These are phyloP conservation scores for Dasyprocta punctata DNA, from an alignment of 2,113 vertebrate genomes.

Conservation along the genomic window DNA sequence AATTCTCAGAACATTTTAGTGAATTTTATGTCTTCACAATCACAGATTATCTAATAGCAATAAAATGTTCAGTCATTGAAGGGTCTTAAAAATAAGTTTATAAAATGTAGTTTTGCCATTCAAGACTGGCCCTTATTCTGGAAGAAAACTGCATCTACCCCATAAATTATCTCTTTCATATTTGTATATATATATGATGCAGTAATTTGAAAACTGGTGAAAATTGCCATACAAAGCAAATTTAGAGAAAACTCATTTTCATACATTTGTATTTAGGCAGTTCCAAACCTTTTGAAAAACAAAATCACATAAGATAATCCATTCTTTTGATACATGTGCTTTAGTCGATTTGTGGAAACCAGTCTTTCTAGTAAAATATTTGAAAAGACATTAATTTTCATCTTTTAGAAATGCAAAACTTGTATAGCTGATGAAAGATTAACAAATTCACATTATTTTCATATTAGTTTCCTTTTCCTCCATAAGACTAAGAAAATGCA, in stretches of 20 bases:
- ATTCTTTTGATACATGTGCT: neutral
- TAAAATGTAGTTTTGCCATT: slow-evolving; percentile 20
- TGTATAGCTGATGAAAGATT: neutral
- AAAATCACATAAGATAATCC: slow-evolving; percentile 1
- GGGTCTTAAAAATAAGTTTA: neutral
- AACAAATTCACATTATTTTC: slow-evolving; percentile 29
- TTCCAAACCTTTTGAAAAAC: slow-evolving; percentile 46
- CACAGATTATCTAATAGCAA: neutral
- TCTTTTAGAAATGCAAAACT: slow-evolving; percentile 12
- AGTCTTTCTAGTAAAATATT: slow-evolving; percentile 24
- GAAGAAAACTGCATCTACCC: neutral
- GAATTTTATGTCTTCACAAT: neutral
- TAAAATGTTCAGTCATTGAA: neutral
- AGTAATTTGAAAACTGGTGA: neutral
- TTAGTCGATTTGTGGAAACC: neutral
- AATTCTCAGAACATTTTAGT: neutral
- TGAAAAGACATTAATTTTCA: slow-evolving; percentile 52
- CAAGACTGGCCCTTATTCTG: neutral
- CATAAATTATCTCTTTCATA: slow-evolving; percentile 40
- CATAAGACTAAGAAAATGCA: neutral
- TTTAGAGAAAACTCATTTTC: slow-evolving; percentile 7
- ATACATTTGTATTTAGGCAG: slow-evolving; percentile 52
- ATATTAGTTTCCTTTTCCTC: slow-evolving; percentile 32
- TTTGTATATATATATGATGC: slow-evolving; percentile 24
- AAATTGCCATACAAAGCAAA: slow-evolving; percentile 42